Base-by-base conservation (phyloP, 2,888 invertebrate genomes). In the Lottia gigantea region DNA sequence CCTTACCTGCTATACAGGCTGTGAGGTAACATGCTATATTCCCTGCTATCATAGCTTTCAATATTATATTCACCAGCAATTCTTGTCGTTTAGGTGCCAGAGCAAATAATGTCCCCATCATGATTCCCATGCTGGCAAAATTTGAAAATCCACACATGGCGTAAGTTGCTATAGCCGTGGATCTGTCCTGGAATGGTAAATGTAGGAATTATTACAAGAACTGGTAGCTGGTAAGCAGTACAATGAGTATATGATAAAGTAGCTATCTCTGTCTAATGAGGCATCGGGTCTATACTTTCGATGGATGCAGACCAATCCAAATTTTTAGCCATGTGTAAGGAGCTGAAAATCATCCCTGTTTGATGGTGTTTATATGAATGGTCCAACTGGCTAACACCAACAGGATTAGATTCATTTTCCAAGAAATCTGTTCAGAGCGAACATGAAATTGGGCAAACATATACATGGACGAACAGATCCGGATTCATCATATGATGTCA, bases 361-460 rank as follows among this genome's bases (percentile, higher is more conserved):
- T 89, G 96, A 67, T 94, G 93, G 93, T 91, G 92, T 0, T 87
- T 95, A 40, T 91, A 93, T 80, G 93, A 94, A 83, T 95, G 95
- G 95, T 92, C 92, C 69, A 93, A 93, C 82, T 96, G 95, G 95
- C 87, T 94, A 19, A 93, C 94, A 0, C 95, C 95, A 16, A 67
- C 74, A 16, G 45, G 69, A 0, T 69, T 73, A n/a, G 47, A 69
- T 12, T 14, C 23, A 40, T 67, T 67, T 1, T 62, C 67, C 4
- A 64, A 61, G n/a, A 66, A 67, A 62, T 31, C 19, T n/a, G 67
- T 67, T 11, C 71, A 78, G 46, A 65, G 84, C n/a, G n/a, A n/a
- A n/a, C n/a, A n/a, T n/a, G n/a, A n/a, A n/a, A n/a, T n/a, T n/a
- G n/a, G n/a, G n/a, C n/a, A n/a, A n/a, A n/a, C n/a, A n/a, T n/a